Evolutionary conservation across 2,888 invertebrate species (phyloP).

Genomic region (Galeruca laticollis): DNA sequence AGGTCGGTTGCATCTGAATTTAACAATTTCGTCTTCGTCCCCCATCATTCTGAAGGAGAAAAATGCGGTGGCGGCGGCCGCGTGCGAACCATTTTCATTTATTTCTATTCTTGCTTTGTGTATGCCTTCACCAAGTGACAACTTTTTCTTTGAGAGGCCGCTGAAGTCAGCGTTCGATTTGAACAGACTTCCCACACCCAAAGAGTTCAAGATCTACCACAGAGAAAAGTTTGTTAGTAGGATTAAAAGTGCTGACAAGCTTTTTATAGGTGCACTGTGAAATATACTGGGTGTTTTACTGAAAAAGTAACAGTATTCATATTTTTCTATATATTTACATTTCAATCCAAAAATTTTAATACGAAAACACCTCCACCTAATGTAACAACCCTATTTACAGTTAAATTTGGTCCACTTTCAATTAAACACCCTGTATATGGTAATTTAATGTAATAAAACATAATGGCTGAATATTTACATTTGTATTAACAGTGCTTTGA

Average conservation of each 20-base stretch:
- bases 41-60: slow-evolving; percentile 81
- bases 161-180: slow-evolving; percentile 69
- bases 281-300: not conserved
- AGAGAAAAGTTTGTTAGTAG: slow-evolving; percentile 46
- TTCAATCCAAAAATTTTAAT: no score
- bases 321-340: no score
- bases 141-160: slow-evolving; percentile 67
- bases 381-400: no score
- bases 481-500: no score
- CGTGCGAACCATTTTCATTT: slow-evolving; percentile 87
- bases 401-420: not conserved
- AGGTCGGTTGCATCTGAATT: slow-evolving; percentile 86
- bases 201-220: slow-evolving; percentile 66
- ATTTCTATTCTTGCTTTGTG: slow-evolving; percentile 89
- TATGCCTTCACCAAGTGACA: slow-evolving; percentile 71
- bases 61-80: slow-evolving; percentile 87
- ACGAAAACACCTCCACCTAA: not conserved
- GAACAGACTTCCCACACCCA: slow-evolving; percentile 72
- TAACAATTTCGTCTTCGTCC: slow-evolving; percentile 71
- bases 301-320: not conserved
- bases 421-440: not conserved
- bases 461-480: no score
- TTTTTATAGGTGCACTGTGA: slow-evolving; percentile 9
- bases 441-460: no score
- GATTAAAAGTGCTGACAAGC: slow-evolving; percentile 27